Evolutionary conservation across 2,888 invertebrate genomes (phyloP), one percentile per base, ranked within the genome.

Genomic region (Dasypolia templi): DNA sequence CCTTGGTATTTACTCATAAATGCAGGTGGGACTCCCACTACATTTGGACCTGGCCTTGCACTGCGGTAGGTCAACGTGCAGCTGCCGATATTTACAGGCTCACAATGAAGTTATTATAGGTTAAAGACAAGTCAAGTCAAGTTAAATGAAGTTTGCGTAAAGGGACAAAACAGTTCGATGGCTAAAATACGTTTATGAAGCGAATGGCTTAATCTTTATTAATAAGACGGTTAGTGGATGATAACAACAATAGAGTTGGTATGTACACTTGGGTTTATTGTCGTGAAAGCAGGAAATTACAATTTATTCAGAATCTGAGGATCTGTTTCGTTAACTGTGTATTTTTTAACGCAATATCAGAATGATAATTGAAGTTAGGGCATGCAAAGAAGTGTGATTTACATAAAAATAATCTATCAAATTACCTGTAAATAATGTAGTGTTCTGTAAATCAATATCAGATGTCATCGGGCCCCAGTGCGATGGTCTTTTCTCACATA

Each of bases 401-500:
- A 29, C 3, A 32, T 32, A 26, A 29, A 29, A 14, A 56, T 26
- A 46, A 49, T 42, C 49, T 1, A 19, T 44, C 4, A 56, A 68
- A 49, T 86, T 89, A 95, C 96, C 96, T 75, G 93, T 91, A 82
- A 96, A 96, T 56, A 96, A 87, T 42, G 92, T 87, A 22, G 94
- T 94, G 77, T 94, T 93, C 62, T 95, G 94, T 73, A 95, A 83
- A 86, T 96, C 95, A 79, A 94, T 91, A 66, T 95, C 95, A 11
- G 90, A 86, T 29, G 85, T 87, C 66, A 93, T 92, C 0, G 98
- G 97, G 4, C 97, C 97, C 98, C 98, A 98, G 89, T 98, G 97
- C 55, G 97, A 95, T 11, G 98, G 98, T 88, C 98, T 96, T 87
- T 98, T 97, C 84, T 97, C 97, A 87, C 98, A 97, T 69, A 99